Conservation (phyloP, 2,113 vertebrate genomes). For the Malurus alboscapulatus region DNA sequence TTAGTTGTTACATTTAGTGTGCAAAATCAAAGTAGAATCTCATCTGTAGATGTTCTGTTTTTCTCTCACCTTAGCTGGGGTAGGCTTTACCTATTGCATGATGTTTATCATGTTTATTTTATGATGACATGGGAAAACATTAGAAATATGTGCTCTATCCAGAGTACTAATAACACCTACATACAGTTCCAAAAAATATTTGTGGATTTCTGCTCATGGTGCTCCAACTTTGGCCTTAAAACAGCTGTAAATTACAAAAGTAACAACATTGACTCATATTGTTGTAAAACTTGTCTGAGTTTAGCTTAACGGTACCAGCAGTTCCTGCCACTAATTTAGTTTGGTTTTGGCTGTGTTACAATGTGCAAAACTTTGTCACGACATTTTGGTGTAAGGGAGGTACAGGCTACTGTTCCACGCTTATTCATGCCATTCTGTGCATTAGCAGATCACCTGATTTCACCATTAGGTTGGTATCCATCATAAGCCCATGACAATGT, state of each 20-base stretch:
- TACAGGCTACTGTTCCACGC: neutral
- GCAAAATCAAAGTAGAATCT: neutral
- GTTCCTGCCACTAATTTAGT: neutral
- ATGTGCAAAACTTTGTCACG: neutral
- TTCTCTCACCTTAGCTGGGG: neutral
- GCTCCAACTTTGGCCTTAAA: neutral
- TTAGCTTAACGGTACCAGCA: neutral
- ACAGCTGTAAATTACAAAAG: neutral
- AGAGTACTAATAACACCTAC: neutral
- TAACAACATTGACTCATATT: neutral
- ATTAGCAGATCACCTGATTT: neutral
- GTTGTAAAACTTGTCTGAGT: neutral
- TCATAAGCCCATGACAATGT: neutral
- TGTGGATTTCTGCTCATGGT: neutral
- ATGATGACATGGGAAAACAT: neutral
- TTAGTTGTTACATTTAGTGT: neutral
- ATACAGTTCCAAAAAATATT: neutral
- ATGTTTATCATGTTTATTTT: neutral
- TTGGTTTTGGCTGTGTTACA: neutral
- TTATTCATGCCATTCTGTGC: neutral
- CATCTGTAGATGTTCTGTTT: neutral
- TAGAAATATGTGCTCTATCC: neutral
- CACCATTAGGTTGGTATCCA: neutral
- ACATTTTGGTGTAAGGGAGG: neutral
- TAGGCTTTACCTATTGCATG: neutral